Percentiles rank a stretch among this genome's conserved stretches.
These are phyloP conservation scores for Tiliacea aurago DNA, from an alignment of 2,888 invertebrate species.

Conservation along the genomic window DNA sequence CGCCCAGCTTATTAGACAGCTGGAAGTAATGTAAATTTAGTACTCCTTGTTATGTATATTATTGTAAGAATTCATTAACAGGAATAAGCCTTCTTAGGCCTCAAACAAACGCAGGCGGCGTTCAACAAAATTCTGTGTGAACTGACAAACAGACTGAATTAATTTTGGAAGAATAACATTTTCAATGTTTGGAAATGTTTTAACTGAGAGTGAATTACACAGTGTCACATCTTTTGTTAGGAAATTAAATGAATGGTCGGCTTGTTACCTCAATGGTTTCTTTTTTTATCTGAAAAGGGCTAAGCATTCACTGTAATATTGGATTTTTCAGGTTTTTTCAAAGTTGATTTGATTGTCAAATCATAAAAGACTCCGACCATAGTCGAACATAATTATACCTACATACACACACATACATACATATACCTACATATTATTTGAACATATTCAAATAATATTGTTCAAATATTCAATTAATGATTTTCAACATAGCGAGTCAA, in stretches of 20 bases:
- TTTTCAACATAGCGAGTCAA: background rate
- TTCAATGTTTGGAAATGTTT: constrained; percentile 25
- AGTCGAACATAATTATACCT: no score
- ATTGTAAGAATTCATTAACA: constrained; percentile 64
- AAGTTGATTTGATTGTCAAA: background rate
- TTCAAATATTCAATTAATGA: background rate
- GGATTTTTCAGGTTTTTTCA: background rate
- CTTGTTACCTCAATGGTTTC: constrained; percentile 3
- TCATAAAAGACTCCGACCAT: no score
- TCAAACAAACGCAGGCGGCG: constrained; percentile 49
- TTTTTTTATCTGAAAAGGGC: background rate
- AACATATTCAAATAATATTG: no score
- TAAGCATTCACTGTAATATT: background rate
- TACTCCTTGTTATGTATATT: constrained; percentile 64
- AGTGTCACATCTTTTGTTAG: constrained; percentile 7
- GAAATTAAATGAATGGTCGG: constrained; percentile 11
- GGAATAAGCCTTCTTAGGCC: constrained; percentile 55
- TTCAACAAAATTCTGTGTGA: constrained; percentile 52
- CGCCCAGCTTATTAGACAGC: constrained; percentile 80
- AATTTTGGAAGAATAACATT: constrained; percentile 41
- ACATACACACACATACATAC: no score
- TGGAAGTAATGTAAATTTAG: constrained; percentile 81
- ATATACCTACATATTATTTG: no score
- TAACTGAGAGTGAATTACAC: constrained; percentile 26
- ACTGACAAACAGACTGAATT: constrained; percentile 46